Evolutionary conservation across 2,797 vertebrate genomes (phyloP), one percentile per base, ranked within the genome.

Genomic region (Siniperca scherzeri): DNA sequence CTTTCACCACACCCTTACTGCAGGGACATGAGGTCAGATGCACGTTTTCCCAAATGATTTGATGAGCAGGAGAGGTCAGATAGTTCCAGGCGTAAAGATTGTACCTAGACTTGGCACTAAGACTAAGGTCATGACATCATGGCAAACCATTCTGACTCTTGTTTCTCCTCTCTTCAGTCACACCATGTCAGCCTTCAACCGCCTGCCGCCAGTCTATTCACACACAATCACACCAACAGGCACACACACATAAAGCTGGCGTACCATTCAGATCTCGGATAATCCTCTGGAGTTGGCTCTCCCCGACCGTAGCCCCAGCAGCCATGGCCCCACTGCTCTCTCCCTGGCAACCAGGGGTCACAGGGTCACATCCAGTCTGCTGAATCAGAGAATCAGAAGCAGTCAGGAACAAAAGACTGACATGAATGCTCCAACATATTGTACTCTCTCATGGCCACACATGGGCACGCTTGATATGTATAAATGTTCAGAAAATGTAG

Each of bases 251-350:
- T 44, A 91, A 88, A 88, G 82, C 82, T 85, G 85, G 75, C 48
- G 74, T 97, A 99, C 98, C 98, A 89, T 97, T 96, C 91, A 99
- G 94, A 95, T 99, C 98, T 81, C 96, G 92, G 94, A 99, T 97
- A 95, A 99, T 98, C 93, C 98, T 97, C 93, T 98, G 98, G 74
- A 99, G 96, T 88, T 99, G 98, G 93, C 94, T 96, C 93, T 99
- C 97, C 0, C 95, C 95, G 6, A 95, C 91, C 1, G 88, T 84
- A 84, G 93, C 91, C 80, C 96, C 95, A 71, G 90, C 89, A 82
- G 97, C 97, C 98, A 98, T 98, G 91, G 91, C 93, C 89, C 87
- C 88, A 89, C 87, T 65, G 21, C 85, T 82, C 69, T 84, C 88
- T 95, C 90, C 89, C 89, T 84, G 81, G 87, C 90, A 90, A 91